Conservation (phyloP, 2,113 vertebrate species). For the Dryoscopus gambensis region DNA sequence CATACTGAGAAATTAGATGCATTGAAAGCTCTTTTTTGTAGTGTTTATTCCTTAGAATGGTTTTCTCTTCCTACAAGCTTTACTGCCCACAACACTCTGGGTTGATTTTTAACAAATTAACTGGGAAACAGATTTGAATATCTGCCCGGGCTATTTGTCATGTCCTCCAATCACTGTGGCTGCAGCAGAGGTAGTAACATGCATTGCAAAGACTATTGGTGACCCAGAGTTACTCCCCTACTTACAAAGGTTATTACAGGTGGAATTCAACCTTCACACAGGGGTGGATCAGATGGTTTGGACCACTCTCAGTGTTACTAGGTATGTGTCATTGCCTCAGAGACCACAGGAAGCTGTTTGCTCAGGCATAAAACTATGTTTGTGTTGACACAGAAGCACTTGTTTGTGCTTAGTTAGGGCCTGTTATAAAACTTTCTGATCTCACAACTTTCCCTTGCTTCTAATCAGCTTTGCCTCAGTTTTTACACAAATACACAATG, state of each 20-base stretch:
- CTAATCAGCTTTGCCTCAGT: not conserved
- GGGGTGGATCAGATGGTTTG: not conserved
- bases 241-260: not conserved
- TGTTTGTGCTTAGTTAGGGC: not conserved
- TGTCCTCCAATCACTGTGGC: not conserved
- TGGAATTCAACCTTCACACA: constrained; percentile 20
- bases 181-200: not conserved
- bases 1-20: not conserved
- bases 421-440: not conserved
- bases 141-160: not conserved
- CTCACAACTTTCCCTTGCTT: not conserved
- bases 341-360: not conserved
- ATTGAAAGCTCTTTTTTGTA: not conserved
- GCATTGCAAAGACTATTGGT: not conserved
- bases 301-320: not conserved
- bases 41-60: not conserved
- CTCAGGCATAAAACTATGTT: not conserved
- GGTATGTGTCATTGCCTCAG: not conserved
- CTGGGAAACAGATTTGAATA: not conserved
- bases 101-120: constrained; percentile 42
- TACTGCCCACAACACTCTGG: not conserved
- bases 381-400: not conserved
- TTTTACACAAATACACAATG: not conserved
- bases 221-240: not conserved
- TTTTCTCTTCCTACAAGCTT: not conserved